A percentile compares a stretch with the other conserved stretches of the same genome.
phyloP scores from a whole-genome alignment of 1,140 invertebrate species.

The Diploscapter pachys region DNA sequence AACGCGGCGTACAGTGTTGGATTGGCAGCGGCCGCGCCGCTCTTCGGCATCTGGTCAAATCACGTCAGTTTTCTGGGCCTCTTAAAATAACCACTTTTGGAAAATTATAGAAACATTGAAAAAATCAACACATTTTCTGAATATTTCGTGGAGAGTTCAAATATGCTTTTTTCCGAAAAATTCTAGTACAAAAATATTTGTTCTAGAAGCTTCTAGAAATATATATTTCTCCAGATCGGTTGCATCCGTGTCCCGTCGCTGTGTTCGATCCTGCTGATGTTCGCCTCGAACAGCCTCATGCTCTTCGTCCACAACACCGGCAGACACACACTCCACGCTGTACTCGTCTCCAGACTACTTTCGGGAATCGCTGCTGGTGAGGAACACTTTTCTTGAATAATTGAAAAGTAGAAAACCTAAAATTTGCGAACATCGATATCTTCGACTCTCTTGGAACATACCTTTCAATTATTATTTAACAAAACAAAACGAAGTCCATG shows the following conservation, averaged over 20 bases:
- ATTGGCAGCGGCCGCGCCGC: constrained; percentile 7
- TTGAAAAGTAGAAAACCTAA: no score
- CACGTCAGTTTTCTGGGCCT: neutral
- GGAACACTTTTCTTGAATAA: no score
- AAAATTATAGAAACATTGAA: no score
- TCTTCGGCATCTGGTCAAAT: constrained; percentile 2
- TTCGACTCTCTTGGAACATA: no score
- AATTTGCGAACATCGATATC: no score
- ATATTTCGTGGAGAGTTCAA: neutral
- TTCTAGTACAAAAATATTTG: neutral
- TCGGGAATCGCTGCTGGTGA: constrained; percentile 11
- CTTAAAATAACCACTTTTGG: no score
- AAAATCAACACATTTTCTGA: neutral
- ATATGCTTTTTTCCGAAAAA: neutral
- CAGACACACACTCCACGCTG: neutral
- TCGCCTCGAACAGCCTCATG: constrained; percentile 1
- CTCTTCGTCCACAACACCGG: constrained; percentile 8
- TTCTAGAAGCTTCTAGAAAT: neutral
- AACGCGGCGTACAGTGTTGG: constrained; percentile 14
- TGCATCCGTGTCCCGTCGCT: constrained; percentile 10
- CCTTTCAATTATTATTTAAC: no score
- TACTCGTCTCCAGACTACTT: constrained; percentile 4
- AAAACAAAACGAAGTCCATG: no score
- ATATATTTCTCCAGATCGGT: neutral
- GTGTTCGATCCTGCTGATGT: constrained; percentile 5